Conservation (phyloP, 2,888 invertebrate genomes). For the Morpho helenor region DNA sequence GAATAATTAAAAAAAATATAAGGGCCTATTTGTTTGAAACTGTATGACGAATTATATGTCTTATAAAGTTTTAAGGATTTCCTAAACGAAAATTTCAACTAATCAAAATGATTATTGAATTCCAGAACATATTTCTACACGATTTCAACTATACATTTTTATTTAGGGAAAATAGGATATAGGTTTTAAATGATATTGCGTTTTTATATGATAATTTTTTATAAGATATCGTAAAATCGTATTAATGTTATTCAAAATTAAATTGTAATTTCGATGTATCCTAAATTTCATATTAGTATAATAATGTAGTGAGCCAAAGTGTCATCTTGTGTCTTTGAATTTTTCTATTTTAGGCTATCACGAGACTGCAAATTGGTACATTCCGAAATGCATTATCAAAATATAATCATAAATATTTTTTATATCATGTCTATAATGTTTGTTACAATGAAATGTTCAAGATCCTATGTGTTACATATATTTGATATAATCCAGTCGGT, state of each 20-base stretch:
- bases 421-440: conserved; percentile 2
- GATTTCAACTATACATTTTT: background rate
- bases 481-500: conserved; percentile 11
- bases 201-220: background rate
- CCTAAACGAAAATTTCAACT: background rate
- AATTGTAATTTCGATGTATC: conserved; percentile 16
- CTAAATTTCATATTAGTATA: no score
- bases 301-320: conserved; percentile 5
- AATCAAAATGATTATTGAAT: conserved; percentile 9
- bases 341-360: background rate
- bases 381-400: conserved; percentile 7
- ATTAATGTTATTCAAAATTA: conserved; percentile 3
- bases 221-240: background rate
- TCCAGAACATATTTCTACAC: conserved; percentile 1
- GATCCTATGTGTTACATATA: background rate
- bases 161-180: background rate
- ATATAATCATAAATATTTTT: conserved; percentile 1
- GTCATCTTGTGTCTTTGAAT: conserved; percentile 3
- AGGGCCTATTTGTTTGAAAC: no score
- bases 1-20: no score
- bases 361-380: conserved; percentile 17
- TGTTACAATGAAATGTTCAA: conserved; percentile 2
- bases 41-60: no score
- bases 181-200: conserved; percentile 5
- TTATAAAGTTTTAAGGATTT: no score